Evolutionary conservation across 30 jellyfish, hydroid and myxozoan genomes (phyloP).

Genomic region (Turritopsis dohrnii): DNA sequence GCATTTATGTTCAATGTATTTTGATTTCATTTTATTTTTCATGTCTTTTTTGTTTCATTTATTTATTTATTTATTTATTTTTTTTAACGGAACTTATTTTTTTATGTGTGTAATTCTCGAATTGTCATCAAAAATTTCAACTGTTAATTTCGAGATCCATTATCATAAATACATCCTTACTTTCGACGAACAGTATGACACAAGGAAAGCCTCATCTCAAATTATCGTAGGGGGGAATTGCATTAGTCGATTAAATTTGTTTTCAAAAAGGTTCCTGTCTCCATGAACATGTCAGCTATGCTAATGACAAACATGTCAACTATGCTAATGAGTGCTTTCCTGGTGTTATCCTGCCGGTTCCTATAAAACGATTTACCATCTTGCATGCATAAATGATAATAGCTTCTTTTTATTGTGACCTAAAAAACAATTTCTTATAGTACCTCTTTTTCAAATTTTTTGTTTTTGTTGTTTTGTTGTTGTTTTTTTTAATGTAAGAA

Average conservation of each 20-base stretch:
- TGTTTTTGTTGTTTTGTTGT: not conserved
- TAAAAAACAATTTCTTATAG: not conserved
- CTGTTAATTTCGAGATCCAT: not conserved
- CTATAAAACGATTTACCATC: not conserved
- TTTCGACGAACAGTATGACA: not conserved
- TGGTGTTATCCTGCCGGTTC: not conserved
- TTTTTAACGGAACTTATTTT: too few relatives aligned
- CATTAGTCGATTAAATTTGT: not conserved
- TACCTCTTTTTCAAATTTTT: not conserved
- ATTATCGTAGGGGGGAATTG: not conserved
- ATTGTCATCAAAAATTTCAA: not conserved
- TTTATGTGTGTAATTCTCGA: not conserved
- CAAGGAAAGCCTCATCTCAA: not conserved
- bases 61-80: too few relatives aligned
- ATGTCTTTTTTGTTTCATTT: not conserved
- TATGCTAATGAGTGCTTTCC: not conserved
- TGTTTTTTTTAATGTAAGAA: not conserved
- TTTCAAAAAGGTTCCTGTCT: not conserved
- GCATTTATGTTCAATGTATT: not conserved
- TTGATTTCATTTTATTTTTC: too few relatives aligned
- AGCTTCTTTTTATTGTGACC: not conserved
- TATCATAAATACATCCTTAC: not conserved
- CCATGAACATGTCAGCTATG: not conserved
- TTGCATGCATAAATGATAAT: not conserved
- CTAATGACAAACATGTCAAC: not conserved